Percentiles rank a stretch among this genome's conserved stretches.
phyloP scores from a whole-genome alignment of 2,113 vertebrate genomes.

The Catharus fuscescens region DNA sequence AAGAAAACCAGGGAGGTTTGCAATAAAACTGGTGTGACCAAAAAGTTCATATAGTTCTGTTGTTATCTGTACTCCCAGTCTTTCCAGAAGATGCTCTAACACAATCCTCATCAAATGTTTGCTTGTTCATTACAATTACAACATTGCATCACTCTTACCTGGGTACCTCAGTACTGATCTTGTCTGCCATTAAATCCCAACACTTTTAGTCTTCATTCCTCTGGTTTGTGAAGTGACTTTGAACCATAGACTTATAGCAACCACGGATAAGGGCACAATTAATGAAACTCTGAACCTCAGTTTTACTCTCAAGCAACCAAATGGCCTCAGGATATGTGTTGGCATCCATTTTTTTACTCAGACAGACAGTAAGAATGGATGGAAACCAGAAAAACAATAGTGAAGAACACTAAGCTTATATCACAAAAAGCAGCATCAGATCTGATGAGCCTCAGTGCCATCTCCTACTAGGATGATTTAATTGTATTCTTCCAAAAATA shows the following conservation, averaged over 20 bases:
- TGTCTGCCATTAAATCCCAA: neutral
- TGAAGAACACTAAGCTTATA: neutral
- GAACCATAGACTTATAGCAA: neutral
- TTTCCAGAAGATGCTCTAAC: neutral
- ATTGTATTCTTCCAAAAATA: neutral
- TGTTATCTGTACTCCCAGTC: neutral
- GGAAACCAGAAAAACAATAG: neutral
- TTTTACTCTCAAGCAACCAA: neutral
- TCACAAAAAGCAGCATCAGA: neutral
- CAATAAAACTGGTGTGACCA: neutral
- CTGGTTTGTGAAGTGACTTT: neutral
- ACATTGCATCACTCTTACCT: fast-evolving
- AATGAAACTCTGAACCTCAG: neutral
- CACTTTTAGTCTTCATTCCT: neutral
- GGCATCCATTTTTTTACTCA: neutral
- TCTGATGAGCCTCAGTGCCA: neutral
- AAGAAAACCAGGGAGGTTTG: neutral
- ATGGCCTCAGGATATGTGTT: neutral
- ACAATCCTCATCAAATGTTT: neutral
- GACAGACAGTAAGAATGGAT: neutral
- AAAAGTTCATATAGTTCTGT: neutral
- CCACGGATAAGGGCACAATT: neutral
- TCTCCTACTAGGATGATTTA: neutral
- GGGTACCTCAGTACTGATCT: neutral
- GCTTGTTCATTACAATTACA: neutral